Evolutionary conservation across 2,113 vertebrate genomes (phyloP).

Genomic region (Marmota flaviventris): DNA sequence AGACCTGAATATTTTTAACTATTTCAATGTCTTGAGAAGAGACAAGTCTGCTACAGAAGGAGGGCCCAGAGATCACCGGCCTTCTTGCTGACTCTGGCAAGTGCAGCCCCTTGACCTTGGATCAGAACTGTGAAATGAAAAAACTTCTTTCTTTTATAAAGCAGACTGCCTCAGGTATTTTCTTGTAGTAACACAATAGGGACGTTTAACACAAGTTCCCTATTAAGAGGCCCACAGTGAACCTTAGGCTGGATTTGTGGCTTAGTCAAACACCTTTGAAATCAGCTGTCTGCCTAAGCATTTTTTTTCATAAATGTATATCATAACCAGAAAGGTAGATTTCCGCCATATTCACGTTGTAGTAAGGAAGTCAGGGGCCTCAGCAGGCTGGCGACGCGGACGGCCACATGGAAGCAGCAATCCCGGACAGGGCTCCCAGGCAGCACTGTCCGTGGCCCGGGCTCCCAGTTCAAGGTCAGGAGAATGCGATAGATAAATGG

Average conservation of each 20-base stretch:
- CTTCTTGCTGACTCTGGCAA: no score
- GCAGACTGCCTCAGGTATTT: not conserved
- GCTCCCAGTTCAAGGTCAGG: not conserved
- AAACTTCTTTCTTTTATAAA: not conserved
- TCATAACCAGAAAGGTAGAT: not conserved
- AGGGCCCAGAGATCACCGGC: fast-evolving
- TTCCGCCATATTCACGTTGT: not conserved
- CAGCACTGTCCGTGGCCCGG: no score
- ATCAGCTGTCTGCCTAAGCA: not conserved
- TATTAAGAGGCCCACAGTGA: not conserved
- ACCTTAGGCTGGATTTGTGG: not conserved
- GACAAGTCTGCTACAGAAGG: not conserved
- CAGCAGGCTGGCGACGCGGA: fast-evolving
- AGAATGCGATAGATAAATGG: fast-evolving
- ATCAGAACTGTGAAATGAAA: not conserved
- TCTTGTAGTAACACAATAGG: not conserved
- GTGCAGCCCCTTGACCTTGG: not conserved
- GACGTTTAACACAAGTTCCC: not conserved
- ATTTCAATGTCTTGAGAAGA: not conserved
- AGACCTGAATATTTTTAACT: not conserved
- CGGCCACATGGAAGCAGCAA: fast-evolving
- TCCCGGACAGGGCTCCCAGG: fast-evolving
- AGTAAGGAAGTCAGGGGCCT: not conserved
- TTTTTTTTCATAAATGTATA: not conserved
- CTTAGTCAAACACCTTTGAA: not conserved